phyloP scores from a whole-genome alignment of 2,888 invertebrate genomes.

The Seira sanloemensis region DNA sequence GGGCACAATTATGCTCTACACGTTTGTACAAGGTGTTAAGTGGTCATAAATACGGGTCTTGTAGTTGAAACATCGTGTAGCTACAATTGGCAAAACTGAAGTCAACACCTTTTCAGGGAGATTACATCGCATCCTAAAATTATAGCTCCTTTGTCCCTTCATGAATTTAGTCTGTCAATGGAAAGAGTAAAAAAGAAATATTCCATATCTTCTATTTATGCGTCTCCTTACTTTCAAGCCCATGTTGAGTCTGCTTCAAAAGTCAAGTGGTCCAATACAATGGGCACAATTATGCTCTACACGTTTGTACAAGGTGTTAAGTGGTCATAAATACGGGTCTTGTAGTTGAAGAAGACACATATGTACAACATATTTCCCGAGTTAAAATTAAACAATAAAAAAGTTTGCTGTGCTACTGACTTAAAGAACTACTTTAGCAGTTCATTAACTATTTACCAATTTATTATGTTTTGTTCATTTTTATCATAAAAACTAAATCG shows the following conservation, averaged over 20 bases:
- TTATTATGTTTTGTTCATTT: no score
- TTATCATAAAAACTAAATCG: no score
- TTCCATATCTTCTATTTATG: neutral
- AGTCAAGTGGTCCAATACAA: neutral
- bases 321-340: neutral
- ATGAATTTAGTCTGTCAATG: neutral
- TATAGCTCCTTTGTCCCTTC: neutral
- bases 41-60: no score
- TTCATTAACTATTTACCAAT: no score
- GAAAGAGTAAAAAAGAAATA: neutral
- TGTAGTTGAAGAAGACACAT: no score
- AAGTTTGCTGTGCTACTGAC: no score
- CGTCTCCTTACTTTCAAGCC: neutral
- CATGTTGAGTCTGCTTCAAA: neutral
- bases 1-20: neutral
- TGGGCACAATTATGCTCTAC: neutral
- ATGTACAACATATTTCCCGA: no score
- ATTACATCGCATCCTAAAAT: constrained; percentile 13
- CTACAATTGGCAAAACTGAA: constrained; percentile 56
- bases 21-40: neutral
- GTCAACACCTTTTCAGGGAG: constrained; percentile 68
- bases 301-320: neutral
- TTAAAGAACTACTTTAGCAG: no score
- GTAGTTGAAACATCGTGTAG: neutral
- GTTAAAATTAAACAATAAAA: no score